phyloP scores from a whole-genome alignment of 2,797 vertebrate species.

The Urophycis tenuis region DNA sequence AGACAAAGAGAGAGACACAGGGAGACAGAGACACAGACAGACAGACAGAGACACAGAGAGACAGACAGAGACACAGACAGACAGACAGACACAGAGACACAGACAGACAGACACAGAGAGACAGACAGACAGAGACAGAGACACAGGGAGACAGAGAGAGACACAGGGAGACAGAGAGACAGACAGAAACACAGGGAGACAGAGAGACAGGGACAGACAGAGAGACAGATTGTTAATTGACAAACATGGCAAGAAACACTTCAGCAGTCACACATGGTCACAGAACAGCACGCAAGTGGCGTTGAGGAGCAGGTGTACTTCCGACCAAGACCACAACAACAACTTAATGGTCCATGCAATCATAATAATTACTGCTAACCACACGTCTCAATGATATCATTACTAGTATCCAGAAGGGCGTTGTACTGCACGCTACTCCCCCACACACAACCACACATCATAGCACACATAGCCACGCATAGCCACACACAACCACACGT shows the following conservation, averaged over 20 bases:
- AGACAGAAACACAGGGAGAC: no score
- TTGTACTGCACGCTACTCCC: background rate
- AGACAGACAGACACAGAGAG: no score
- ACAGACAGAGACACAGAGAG: no score
- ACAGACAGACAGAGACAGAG: no score
- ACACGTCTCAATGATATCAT: background rate
- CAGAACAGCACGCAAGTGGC: background rate
- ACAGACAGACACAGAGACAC: no score
- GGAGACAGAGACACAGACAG: no score
- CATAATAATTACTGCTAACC: background rate
- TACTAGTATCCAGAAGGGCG: background rate
- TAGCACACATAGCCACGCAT: no score
- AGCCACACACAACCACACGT: no score
- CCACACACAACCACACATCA: background rate
- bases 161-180: no score
- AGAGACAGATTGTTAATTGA: no score
- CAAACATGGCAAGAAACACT: background rate
- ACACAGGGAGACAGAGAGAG: no score
- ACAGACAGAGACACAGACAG: no score
- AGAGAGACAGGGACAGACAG: constrained; percentile 5
- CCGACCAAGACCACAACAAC: background rate
- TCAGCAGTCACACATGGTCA: background rate
- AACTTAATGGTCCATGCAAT: background rate
- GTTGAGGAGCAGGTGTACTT: background rate
- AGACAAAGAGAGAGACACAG: constrained; percentile 11